phyloP scores from a whole-genome alignment of 2,797 vertebrate genomes.

The Strix occidentalis region DNA sequence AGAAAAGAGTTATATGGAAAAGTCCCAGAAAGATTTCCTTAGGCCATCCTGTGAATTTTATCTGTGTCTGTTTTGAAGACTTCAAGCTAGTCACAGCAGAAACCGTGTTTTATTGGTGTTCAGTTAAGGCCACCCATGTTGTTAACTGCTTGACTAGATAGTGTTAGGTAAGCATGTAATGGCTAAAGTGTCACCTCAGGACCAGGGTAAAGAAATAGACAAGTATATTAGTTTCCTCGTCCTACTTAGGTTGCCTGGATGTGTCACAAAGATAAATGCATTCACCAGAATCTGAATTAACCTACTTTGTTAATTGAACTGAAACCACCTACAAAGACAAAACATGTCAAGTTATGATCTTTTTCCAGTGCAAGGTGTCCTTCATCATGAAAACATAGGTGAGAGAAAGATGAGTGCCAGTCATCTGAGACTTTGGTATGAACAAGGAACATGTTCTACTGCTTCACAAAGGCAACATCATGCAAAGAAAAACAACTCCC shows the following conservation, averaged over 20 bases:
- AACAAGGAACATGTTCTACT: not conserved
- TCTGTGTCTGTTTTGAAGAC: not conserved
- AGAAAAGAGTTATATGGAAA: not conserved
- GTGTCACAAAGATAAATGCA: not conserved
- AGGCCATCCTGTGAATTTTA: not conserved
- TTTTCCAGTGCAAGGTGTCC: not conserved
- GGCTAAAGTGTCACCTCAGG: not conserved
- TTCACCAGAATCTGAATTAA: conserved; percentile 3
- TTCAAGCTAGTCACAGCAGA: not conserved
- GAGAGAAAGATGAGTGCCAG: not conserved
- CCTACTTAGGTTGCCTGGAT: conserved; percentile 3
- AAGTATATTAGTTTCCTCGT: not conserved
- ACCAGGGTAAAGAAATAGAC: not conserved
- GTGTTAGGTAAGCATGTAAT: not conserved
- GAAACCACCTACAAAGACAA: not conserved
- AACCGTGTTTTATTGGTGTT: not conserved
- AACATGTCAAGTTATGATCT: not conserved
- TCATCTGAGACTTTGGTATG: not conserved
- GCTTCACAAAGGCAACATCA: not conserved
- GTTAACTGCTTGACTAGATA: not conserved
- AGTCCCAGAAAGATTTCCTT: not conserved
- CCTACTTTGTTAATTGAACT: not conserved
- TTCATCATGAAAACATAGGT: not conserved
- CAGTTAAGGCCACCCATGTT: not conserved
- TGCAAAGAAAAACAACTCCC: not conserved